Conservation (phyloP, 2,888 invertebrate genomes). For the Synergus japonicus region DNA sequence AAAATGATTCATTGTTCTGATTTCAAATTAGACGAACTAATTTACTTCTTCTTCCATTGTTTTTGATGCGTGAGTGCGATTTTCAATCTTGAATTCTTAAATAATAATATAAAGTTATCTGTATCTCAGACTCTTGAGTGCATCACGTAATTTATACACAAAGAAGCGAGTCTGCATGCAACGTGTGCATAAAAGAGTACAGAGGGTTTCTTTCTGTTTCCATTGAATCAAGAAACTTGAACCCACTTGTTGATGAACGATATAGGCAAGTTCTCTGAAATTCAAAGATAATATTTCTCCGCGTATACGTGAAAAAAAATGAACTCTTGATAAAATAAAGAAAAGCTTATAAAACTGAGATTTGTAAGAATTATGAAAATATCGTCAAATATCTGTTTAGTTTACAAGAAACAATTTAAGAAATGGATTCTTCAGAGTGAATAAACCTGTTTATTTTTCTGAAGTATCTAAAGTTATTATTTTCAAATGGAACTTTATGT, state of each 20-base stretch:
- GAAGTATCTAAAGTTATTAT: background rate
- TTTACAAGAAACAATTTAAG: background rate
- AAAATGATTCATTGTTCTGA: background rate
- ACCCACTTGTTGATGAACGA: constrained; percentile 22
- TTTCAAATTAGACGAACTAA: background rate
- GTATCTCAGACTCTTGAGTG: background rate
- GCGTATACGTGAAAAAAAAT: background rate
- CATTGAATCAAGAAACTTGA: constrained; percentile 20
- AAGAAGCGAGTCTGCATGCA: background rate
- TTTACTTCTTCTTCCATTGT: background rate
- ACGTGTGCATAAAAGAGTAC: background rate
- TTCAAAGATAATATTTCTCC: constrained; percentile 17
- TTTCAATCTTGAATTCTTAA: background rate
- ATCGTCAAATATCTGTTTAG: background rate
- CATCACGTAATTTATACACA: background rate
- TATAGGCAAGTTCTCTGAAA: constrained; percentile 2
- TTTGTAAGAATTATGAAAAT: background rate
- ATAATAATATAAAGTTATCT: background rate
- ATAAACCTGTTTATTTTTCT: background rate
- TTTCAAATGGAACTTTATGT: background rate
- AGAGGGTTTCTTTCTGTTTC: constrained; percentile 14
- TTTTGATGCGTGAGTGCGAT: background rate
- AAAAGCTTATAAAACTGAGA: background rate
- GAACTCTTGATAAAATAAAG: background rate
- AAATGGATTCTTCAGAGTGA: background rate